Conservation (phyloP, 1,140 invertebrate species). For the Marisa cornuarietis region DNA sequence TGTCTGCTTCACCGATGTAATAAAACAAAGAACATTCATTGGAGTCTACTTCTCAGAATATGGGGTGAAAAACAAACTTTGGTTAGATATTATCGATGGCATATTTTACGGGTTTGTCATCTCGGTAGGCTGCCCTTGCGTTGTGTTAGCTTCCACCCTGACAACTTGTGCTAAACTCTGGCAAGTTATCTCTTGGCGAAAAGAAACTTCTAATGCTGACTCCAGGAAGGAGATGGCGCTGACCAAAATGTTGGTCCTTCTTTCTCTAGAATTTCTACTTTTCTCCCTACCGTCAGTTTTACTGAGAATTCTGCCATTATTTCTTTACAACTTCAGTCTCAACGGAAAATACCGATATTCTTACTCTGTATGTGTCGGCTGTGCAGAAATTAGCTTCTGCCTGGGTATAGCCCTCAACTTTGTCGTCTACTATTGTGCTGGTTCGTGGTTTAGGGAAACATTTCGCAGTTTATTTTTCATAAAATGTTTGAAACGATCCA, state of each 20-base stretch:
- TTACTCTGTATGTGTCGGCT: background rate
- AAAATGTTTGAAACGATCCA: too few species aligned
- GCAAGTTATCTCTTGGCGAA: background rate
- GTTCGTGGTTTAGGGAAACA: background rate
- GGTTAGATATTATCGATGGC: background rate
- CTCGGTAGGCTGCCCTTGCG: background rate
- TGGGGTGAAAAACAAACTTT: background rate
- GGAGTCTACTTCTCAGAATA: background rate
- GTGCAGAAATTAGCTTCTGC: background rate
- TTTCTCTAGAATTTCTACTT: conserved; percentile 7
- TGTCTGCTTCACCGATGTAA: background rate
- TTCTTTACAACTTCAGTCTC: background rate
- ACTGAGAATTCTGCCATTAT: background rate
- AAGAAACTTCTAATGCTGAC: background rate
- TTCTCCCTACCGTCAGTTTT: background rate
- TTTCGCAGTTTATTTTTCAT: background rate
- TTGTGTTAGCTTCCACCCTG: conserved; percentile 1
- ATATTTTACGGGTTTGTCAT: conserved; percentile 10
- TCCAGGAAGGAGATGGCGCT: background rate
- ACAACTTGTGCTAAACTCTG: background rate
- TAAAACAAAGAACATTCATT: background rate
- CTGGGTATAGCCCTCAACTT: conserved; percentile 3
- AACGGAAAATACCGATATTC: conserved; percentile 1
- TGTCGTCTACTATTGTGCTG: conserved; percentile 11
- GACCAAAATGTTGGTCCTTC: conserved; percentile 6